Base-by-base conservation (phyloP, 2,113 vertebrate genomes). In the Zosterops lateralis region DNA sequence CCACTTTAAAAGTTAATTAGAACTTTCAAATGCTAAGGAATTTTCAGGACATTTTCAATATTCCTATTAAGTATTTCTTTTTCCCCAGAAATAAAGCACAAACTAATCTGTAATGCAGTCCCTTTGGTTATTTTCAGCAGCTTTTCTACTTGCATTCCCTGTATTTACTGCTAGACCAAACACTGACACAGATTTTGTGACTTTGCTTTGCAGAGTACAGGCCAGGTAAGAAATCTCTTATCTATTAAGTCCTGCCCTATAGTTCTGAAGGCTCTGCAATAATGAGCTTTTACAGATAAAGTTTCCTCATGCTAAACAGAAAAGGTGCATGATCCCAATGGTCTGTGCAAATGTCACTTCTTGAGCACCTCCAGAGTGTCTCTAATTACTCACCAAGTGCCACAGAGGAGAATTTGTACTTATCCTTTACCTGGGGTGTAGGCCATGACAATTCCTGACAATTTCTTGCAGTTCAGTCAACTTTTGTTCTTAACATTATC, bases 281-380 rank as follows among this genome's bases (percentile, higher is more conserved):
- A 77, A 74, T 34, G 44, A 77, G 17, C 9, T 81, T 81, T 86
- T 19, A 29, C 38, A 85, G 78, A 50, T 17, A 38, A 77, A 76
- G 13, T 42, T 89, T 74, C 56, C 58, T 7, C 7, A 25, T 84
- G 56, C 58, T 64, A 20, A 81, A 68, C 28, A 87, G 61, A 58
- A 70, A 53, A 19, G 38, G 38, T 48, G 18, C n/a, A 25, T 10
- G 48, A 86, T 86, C 38, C 56, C 65, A 44, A 6, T 6, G n/a
- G 24, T 83, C 73, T 86, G 76, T 90, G 68, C 36, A 86, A 93
- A 87, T 84, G 66, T 54, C 80, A 78, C 48, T 86, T 28, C 53
- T 64, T 61, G 61, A 75, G 62, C 10, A 32, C 9, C 57, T 82
- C n/a, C 18, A 40, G n/a, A 78, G 75, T 17, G 5, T 60, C 84